phyloP scores from a whole-genome alignment of 2,113 vertebrate genomes.

The Cnemophilus loriae region DNA sequence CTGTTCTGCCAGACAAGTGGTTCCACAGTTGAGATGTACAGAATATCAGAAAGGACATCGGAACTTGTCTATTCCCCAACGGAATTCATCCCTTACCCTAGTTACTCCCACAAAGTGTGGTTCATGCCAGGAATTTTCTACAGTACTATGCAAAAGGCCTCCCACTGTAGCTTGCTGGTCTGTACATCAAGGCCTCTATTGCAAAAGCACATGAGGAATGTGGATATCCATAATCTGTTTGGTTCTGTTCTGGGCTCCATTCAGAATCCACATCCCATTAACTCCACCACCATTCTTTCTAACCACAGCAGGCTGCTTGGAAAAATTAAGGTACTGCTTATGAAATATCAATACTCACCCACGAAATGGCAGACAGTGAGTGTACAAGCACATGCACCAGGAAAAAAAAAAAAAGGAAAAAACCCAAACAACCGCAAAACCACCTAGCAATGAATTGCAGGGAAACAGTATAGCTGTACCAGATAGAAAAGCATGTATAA shows the following conservation, averaged over 20 bases:
- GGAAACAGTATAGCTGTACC: not conserved
- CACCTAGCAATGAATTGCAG: not conserved
- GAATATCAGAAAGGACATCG: not conserved
- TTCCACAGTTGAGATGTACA: not conserved
- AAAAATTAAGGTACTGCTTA: not conserved
- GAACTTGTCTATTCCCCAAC: not conserved
- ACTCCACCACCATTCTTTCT: not conserved
- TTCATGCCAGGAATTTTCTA: not conserved
- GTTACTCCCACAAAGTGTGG: not conserved
- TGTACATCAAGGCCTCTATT: not conserved
- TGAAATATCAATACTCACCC: not conserved
- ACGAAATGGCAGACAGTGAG: not conserved
- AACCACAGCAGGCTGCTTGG: not conserved
- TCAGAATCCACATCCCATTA: not conserved
- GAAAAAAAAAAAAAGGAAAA: fast-evolving
- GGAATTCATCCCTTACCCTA: not conserved
- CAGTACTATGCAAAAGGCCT: fast-evolving
- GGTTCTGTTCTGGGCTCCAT: not conserved
- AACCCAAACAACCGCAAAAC: fast-evolving
- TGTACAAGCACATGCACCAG: not conserved
- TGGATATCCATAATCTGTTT: not conserved
- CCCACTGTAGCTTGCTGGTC: not conserved
- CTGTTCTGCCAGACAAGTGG: not conserved
- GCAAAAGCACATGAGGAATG: not conserved
- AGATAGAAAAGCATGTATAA: not conserved